These are phyloP conservation scores for Periophthalmus modestus DNA, from an alignment of 2,113 vertebrate genomes.

Conservation along the genomic window DNA sequence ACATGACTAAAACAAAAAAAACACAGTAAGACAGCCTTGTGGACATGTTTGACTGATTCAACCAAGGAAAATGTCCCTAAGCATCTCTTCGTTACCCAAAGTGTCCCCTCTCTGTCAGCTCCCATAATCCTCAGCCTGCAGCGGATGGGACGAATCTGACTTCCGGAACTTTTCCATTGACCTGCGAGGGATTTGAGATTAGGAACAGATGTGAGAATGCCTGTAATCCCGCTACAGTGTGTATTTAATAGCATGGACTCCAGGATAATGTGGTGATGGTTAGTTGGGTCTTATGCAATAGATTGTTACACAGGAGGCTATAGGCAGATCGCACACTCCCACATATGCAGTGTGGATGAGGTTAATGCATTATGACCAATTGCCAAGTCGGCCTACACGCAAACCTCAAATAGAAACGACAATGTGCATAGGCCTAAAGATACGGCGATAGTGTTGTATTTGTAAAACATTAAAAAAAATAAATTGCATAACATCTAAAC, in stretches of 20 bases:
- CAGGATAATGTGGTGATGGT: conserved; percentile 32
- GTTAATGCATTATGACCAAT: conserved; percentile 54
- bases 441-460: not conserved
- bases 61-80: conserved; percentile 27
- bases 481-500: too few relatives aligned
- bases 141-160: conserved; percentile 17
- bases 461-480: not conserved
- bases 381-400: conserved; percentile 43
- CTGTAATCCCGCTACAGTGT: conserved; percentile 52
- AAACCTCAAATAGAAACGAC: conserved; percentile 48
- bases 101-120: conserved; percentile 34
- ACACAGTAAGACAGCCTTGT: not conserved
- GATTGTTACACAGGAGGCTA: conserved; percentile 8
- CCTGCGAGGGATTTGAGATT: conserved; percentile 42
- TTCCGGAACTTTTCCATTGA: conserved; percentile 60
- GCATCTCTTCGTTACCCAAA: conserved; percentile 37
- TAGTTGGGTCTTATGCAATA: conserved; percentile 57
- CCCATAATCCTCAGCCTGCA: conserved; percentile 45
- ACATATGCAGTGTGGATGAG: conserved; percentile 41
- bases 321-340: conserved; percentile 41
- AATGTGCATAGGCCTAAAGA: not conserved
- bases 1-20: too few relatives aligned
- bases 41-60: conserved; percentile 27
- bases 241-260: conserved; percentile 25
- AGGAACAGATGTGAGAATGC: conserved; percentile 12